A percentile compares a stretch with the other conserved stretches of the same genome.
phyloP scores from a whole-genome alignment of 23 tunicate species.

The Phallusia fumigata region DNA sequence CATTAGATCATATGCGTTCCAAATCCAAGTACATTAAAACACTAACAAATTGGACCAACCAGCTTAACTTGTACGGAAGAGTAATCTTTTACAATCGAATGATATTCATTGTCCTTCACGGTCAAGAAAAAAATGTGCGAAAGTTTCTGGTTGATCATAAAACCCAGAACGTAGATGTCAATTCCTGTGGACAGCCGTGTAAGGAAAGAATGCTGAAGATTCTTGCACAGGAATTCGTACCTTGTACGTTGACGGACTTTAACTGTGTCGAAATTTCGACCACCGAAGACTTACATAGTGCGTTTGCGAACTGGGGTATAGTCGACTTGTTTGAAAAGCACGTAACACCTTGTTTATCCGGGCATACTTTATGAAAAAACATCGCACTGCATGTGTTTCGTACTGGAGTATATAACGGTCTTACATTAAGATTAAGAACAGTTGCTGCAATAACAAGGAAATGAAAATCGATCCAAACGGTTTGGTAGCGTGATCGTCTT shows the following conservation, averaged over 20 bases:
- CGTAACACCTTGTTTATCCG: not conserved
- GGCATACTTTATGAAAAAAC: not conserved
- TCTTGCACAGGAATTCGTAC: not conserved
- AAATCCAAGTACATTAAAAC: constrained; percentile 26
- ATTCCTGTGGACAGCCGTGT: constrained; percentile 54
- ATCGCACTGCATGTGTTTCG: not conserved
- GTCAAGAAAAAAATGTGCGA: constrained; percentile 1
- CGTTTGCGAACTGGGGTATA: not conserved
- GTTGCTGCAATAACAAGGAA: too few species aligned
- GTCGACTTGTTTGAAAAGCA: not conserved
- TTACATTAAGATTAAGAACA: too few species aligned
- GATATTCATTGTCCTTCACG: constrained; percentile 43
- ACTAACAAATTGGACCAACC: constrained; percentile 24
- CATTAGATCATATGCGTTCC: constrained; percentile 66
- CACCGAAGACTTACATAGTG: not conserved
- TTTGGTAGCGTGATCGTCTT: not conserved
- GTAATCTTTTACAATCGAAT: constrained; percentile 24
- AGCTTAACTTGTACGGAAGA: constrained; percentile 21
- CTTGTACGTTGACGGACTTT: not conserved
- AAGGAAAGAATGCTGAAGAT: constrained; percentile 68
- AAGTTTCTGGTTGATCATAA: constrained; percentile 26
- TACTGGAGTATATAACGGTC: too few species aligned
- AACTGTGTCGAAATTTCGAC: not conserved
- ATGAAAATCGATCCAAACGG: too few species aligned
- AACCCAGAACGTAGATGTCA: constrained; percentile 58